Conservation (phyloP, 2,113 vertebrate species). For the Catagonus wagneri region DNA sequence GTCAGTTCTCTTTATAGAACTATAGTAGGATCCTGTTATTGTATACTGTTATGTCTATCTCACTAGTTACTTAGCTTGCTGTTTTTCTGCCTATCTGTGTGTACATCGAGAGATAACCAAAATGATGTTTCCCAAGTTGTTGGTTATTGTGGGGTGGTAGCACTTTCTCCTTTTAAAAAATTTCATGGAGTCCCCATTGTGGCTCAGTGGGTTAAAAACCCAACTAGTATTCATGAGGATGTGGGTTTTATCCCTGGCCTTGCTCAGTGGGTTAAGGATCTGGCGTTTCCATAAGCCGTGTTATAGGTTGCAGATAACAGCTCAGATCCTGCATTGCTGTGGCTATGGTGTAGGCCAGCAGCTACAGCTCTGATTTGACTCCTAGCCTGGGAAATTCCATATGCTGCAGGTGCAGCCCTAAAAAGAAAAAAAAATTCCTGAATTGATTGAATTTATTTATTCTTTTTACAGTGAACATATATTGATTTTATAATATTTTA, state of each 20-base stretch:
- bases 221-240: no score
- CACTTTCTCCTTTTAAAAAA: background rate
- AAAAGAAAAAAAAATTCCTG: background rate
- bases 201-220: no score
- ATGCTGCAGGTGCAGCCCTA: no score
- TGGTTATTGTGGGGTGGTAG: background rate
- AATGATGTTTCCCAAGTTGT: background rate
- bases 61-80: background rate
- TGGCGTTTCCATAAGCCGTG: no score
- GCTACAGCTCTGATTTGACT: no score
- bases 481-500: conserved; percentile 17
- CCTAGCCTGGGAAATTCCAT: no score
- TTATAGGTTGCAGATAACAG: no score
- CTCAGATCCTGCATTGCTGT: no score
- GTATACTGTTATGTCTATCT: background rate
- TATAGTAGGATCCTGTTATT: background rate
- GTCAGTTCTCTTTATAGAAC: background rate
- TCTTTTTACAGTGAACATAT: background rate
- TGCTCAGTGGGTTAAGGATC: no score
- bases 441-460: background rate
- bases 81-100: background rate
- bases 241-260: no score
- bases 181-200: background rate
- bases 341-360: no score
- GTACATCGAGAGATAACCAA: background rate